Evolutionary conservation across 2,797 vertebrate species (phyloP).

Genomic region (Acanthurus tractus): DNA sequence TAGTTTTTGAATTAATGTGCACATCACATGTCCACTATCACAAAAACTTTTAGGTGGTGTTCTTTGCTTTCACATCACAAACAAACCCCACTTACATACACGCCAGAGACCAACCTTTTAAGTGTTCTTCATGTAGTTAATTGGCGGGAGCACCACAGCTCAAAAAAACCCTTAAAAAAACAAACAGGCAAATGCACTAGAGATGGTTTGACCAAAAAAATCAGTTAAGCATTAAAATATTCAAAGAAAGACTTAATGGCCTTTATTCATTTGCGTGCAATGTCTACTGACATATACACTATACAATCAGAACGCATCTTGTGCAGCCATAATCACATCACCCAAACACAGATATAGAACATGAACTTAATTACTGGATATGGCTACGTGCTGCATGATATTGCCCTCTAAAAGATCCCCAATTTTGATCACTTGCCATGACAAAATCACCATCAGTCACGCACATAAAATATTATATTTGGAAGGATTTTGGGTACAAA

Average conservation of each 20-base stretch:
- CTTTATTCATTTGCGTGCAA: not conserved
- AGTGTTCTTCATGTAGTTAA: not conserved
- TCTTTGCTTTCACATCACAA: not conserved
- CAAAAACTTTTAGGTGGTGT: not conserved
- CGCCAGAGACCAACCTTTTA: not conserved
- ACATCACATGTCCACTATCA: not conserved
- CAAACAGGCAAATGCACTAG: not conserved
- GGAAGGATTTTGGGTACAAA: constrained; percentile 50
- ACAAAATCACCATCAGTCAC: constrained; percentile 61
- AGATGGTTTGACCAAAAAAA: not conserved
- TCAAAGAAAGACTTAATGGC: not conserved
- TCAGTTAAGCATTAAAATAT: not conserved
- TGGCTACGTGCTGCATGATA: constrained; percentile 22
- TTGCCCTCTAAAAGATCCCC: constrained; percentile 28
- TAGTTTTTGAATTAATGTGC: not conserved
- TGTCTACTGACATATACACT: constrained; percentile 10
- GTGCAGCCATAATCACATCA: constrained; percentile 26
- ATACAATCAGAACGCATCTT: constrained; percentile 22
- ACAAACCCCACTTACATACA: not conserved
- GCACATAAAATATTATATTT: constrained; percentile 49
- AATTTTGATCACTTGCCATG: constrained; percentile 41
- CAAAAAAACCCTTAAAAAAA: not conserved
- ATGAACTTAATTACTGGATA: constrained; percentile 30
- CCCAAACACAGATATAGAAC: constrained; percentile 51
- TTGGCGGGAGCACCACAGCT: not conserved